Evolutionary conservation across 2,888 invertebrate genomes (phyloP), one percentile per base, ranked within the genome.

Genomic region (Protonemura montana): DNA sequence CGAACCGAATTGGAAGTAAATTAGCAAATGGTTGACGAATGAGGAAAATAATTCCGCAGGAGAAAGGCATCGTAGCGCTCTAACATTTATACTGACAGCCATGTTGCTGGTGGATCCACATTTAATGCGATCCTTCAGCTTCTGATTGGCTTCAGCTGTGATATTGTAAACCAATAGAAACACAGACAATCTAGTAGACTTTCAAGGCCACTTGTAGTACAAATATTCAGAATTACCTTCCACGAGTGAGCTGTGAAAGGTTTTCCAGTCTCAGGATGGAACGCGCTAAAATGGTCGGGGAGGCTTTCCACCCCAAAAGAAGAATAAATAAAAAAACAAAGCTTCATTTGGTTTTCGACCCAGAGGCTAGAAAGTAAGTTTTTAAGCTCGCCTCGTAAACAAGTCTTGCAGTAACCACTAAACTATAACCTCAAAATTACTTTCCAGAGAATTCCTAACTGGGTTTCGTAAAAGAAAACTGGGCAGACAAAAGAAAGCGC

Each of bases 51-150:
- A 93, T 92, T 93, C 93, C 94, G 94, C 95, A 95, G 94, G 96
- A 95, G 96, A 95, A 95, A 94, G 94, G 94, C 96, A 96, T 96
- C 94, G 93, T 94, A 92, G 94, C 94, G 94, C 94, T 94, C 95
- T 95, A 96, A 96, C 96, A 97, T 98, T 96, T 98, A 98, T 98
- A 98, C 97, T 98, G 97, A 95, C 97, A 96, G 96, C 97, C 96
- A 97, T 97, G 95, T 96, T 96, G 96, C 94, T 94, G 94, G 94
- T 94, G 94, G 95, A 94, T 94, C 95, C 94, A 95, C 94, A 95
- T 96, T 92, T 96, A 96, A 95, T 95, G 94, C 94, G 84, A 86
- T 84, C 78, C 25, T 86, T 86, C 30, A 28, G 42, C 29, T 76
- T 82, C 77, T 87, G 88, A 88, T 87, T 88, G 88, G 88, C 85